These are phyloP conservation scores for Craseonycteris thonglongyai DNA, from an alignment of 2,113 vertebrate genomes.

Conservation along the genomic window DNA sequence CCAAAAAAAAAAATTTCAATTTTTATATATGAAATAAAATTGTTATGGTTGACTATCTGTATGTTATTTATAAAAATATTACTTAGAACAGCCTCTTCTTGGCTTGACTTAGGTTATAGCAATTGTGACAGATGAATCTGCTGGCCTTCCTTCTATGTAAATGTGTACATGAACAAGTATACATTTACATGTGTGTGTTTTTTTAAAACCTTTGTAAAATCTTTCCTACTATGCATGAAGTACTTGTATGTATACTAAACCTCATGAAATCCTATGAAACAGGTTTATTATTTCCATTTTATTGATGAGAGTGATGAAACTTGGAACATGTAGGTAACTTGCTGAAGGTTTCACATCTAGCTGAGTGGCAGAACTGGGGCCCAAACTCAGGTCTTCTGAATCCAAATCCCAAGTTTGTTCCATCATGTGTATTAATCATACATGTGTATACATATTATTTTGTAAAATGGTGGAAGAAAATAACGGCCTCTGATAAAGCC, in stretches of 20 bases:
- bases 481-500: not conserved
- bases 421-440: not conserved
- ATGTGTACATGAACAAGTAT: not conserved
- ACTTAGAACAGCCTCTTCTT: not conserved
- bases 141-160: not conserved
- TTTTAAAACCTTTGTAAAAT: not conserved
- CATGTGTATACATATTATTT: not conserved
- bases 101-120: not conserved
- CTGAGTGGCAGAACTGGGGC: not conserved
- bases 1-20: not conserved
- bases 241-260: not conserved
- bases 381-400: not conserved
- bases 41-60: not conserved
- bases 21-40: not conserved
- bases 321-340: not conserved
- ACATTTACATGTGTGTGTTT: not conserved
- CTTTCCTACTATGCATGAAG: not conserved
- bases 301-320: not conserved
- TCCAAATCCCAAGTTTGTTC: not conserved
- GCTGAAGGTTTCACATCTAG: not conserved
- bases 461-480: not conserved
- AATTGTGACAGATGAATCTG: not conserved
- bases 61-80: slow-evolving; percentile 13
- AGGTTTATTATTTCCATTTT: not conserved
- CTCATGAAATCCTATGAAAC: not conserved